Evolutionary conservation across 2,888 invertebrate species (phyloP).

Genomic region (Morpho helenor): DNA sequence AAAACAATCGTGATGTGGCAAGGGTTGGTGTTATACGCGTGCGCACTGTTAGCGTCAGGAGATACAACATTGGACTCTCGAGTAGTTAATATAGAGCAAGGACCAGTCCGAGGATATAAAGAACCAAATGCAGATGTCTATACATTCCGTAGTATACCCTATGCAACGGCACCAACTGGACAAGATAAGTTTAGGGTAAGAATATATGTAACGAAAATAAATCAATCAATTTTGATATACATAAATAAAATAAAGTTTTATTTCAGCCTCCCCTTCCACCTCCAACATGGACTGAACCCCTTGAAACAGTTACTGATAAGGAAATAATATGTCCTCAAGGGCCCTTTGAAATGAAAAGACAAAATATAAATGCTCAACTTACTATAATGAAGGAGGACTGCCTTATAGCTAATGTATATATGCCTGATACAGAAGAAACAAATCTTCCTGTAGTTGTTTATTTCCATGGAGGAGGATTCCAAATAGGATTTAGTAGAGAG

Average conservation of each 20-base stretch:
- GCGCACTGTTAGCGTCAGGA: not conserved
- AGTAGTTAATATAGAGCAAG: slow-evolving; percentile 15
- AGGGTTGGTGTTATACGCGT: not conserved
- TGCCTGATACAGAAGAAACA: slow-evolving; percentile 31
- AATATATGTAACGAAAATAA: not conserved
- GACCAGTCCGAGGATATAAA: slow-evolving; percentile 18
- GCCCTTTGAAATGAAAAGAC: not conserved
- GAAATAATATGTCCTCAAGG: slow-evolving; percentile 40
- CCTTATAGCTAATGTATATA: slow-evolving; percentile 34
- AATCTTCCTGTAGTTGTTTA: slow-evolving; percentile 53
- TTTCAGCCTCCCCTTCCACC: slow-evolving; percentile 42
- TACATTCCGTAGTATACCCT: slow-evolving; percentile 24
- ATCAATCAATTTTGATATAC: not conserved
- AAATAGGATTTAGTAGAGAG: slow-evolving; percentile 43
- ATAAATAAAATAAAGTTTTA: not conserved
- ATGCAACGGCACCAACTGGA: slow-evolving; percentile 26
- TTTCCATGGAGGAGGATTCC: slow-evolving; percentile 65
- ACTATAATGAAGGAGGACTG: slow-evolving; percentile 31
- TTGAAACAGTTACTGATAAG: slow-evolving; percentile 35
- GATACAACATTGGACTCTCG: slow-evolving; percentile 1
- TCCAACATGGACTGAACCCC: slow-evolving; percentile 37
- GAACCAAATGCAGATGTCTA: slow-evolving; percentile 7
- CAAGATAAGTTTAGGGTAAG: slow-evolving; percentile 5
- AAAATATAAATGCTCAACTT: not conserved
- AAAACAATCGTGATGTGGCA: not conserved